Evolutionary conservation across 2,797 vertebrate genomes (phyloP), one percentile per base, ranked within the genome.

Genomic region (Rhincodon typus): DNA sequence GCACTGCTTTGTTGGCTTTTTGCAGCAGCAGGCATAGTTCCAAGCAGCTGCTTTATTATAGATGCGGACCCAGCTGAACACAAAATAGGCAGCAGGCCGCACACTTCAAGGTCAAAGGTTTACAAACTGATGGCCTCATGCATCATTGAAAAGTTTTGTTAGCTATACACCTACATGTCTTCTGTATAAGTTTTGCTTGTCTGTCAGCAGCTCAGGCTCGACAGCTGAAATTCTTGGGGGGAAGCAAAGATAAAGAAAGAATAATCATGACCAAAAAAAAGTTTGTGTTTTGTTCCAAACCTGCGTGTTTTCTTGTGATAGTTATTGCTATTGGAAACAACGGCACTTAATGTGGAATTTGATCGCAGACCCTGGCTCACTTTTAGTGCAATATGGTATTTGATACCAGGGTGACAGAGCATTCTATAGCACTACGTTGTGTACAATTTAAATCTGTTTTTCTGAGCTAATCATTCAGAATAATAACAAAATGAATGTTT

Each of bases 41-140:
- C 97, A 97, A 97, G 97, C 98, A 98, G 98, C 98, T 98, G 98
- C 97, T 97, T 96, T 84, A 97, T 97, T 97, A 97, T 97, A 96
- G 93, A 84, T 96, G 72, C 94, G 74, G 42, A 67, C 90, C 94
- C 91, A 62, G 72, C 57, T 67, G 96, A n/a, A 4, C 96, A 97
- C 97, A 97, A 96, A 96, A 97, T 42, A 96, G 96, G 97, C 96
- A 96, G 96, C 96, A 95, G 96, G 94, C 96, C 96, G 96, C 96
- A 96, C 96, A 96, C 96, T 97, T 96, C 96, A 62, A 1, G 97
- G 97, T 97, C 96, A 96, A 95, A 95, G 93, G 74, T 95, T 95
- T 74, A 95, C 94, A 95, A 95, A 95, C 94, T 53, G 70, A 95
- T 74, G 46, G 69, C 70, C 94, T 95, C 94, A 77, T 95, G 42